A percentile compares a stretch with the other conserved stretches of the same genome.
Evolutionary conservation across 2,888 invertebrate genomes (phyloP).

Genomic region (Orthonevra nobilis): DNA sequence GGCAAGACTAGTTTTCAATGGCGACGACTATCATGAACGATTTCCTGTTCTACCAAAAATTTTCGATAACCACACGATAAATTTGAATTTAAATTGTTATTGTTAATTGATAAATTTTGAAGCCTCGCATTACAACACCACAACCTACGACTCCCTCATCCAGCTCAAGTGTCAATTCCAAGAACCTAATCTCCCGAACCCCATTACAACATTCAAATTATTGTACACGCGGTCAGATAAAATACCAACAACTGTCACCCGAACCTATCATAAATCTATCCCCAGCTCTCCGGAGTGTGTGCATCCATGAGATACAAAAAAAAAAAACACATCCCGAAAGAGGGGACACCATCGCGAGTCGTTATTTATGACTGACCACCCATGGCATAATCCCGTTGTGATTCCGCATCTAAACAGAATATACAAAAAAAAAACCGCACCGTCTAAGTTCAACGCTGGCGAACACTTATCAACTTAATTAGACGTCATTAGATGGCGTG

Average conservation of each 20-base stretch:
- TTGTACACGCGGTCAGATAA: constrained; percentile 7
- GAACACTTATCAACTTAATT: constrained; percentile 57
- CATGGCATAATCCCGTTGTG: constrained; percentile 53
- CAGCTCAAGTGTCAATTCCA: constrained; percentile 3
- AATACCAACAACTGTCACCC: constrained; percentile 33
- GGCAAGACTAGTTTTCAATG: not conserved
- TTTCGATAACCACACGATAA: not conserved
- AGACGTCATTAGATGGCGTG: constrained; percentile 33
- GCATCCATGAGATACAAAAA: not conserved
- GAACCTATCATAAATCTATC: constrained; percentile 36
- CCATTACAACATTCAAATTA: constrained; percentile 23
- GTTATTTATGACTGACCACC: constrained; percentile 55
- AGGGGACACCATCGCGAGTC: constrained; percentile 14
- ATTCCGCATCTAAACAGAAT: constrained; percentile 38
- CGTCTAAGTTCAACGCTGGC: constrained; percentile 16
- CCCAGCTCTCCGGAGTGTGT: not conserved
- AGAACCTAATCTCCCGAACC: constrained; percentile 19
- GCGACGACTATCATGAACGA: not conserved
- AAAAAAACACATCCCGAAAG: too few relatives aligned
- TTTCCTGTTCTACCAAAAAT: constrained; percentile 3
- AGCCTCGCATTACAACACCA: not conserved
- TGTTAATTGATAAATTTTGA: too few relatives aligned
- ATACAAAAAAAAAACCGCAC: too few relatives aligned
- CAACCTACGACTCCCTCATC: not conserved
- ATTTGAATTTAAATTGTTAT: constrained; percentile 2